Conservation (phyloP, 1,140 invertebrate genomes). For the Pomacea maculata region DNA sequence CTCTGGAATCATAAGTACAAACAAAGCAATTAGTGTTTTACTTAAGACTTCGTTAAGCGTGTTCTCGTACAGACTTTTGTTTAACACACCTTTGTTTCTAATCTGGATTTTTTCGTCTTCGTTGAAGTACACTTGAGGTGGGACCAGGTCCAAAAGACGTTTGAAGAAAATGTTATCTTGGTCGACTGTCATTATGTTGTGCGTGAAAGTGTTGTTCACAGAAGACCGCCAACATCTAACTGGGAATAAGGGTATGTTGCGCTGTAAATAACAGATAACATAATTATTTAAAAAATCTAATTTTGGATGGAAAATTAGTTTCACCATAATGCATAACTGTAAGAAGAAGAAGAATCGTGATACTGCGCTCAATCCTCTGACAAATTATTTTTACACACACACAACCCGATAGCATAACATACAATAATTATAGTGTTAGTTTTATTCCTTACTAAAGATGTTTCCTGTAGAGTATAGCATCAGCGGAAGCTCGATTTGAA, state of each 20-base stretch:
- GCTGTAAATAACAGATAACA: neutral
- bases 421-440: neutral
- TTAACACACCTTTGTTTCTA: constrained; percentile 22
- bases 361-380: too few relatives aligned
- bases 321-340: too few relatives aligned
- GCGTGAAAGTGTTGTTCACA: neutral
- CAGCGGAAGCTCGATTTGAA: too few relatives aligned
- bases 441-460: neutral
- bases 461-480: neutral
- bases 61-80: too few relatives aligned
- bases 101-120: constrained; percentile 22
- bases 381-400: too few relatives aligned
- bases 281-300: neutral
- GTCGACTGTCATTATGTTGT: constrained; percentile 8
- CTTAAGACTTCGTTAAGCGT: too few relatives aligned
- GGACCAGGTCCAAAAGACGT: constrained; percentile 31
- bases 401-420: too few relatives aligned
- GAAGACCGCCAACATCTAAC: neutral
- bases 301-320: too few relatives aligned
- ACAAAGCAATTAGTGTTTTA: too few relatives aligned
- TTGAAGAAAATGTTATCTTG: constrained; percentile 41
- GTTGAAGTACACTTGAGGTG: constrained; percentile 23
- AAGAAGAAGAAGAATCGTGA: too few relatives aligned
- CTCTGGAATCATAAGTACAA: too few relatives aligned
- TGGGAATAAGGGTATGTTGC: neutral